Conservation (phyloP, 2,888 invertebrate species). For the Drosophila antonietae region DNA sequence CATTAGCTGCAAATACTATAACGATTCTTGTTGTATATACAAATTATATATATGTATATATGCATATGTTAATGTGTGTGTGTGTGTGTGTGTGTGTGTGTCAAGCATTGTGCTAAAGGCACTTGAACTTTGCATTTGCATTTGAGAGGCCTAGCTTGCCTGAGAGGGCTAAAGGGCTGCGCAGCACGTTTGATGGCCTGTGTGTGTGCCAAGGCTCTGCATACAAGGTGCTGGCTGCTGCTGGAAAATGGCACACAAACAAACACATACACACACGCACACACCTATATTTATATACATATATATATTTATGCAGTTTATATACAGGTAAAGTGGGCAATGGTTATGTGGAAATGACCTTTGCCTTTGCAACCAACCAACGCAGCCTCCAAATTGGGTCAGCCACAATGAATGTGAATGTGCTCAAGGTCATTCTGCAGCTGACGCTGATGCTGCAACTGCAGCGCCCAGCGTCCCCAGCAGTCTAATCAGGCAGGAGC, state of each 20-base stretch:
- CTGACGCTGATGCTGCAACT: not conserved
- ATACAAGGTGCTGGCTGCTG: slow-evolving; percentile 16
- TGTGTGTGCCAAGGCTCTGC: slow-evolving; percentile 51
- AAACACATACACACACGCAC: not conserved
- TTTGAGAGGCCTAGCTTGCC: slow-evolving; percentile 28
- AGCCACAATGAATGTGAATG: slow-evolving; percentile 24
- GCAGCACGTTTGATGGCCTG: slow-evolving; percentile 35
- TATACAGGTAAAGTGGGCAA: slow-evolving; percentile 34
- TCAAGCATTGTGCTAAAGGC: slow-evolving; percentile 62
- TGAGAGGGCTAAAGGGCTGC: slow-evolving; percentile 24
- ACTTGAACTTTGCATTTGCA: slow-evolving; percentile 71
- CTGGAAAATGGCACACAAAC: slow-evolving; percentile 48
- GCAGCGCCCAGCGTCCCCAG: no score
- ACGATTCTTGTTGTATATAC: not conserved
- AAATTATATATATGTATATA: not conserved
- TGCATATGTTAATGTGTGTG: not conserved
- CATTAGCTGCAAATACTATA: slow-evolving; percentile 13
- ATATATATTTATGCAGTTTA: slow-evolving; percentile 1
- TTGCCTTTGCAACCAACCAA: slow-evolving; percentile 15
- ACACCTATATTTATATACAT: not conserved
- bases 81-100: not conserved
- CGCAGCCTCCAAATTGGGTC: slow-evolving; percentile 58
- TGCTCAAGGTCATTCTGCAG: slow-evolving; percentile 59
- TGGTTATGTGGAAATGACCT: slow-evolving; percentile 28
- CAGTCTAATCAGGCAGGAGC: no score